These are phyloP conservation scores for Proterorhinus semilunaris DNA, from an alignment of 2,113 vertebrate genomes.

Conservation along the genomic window DNA sequence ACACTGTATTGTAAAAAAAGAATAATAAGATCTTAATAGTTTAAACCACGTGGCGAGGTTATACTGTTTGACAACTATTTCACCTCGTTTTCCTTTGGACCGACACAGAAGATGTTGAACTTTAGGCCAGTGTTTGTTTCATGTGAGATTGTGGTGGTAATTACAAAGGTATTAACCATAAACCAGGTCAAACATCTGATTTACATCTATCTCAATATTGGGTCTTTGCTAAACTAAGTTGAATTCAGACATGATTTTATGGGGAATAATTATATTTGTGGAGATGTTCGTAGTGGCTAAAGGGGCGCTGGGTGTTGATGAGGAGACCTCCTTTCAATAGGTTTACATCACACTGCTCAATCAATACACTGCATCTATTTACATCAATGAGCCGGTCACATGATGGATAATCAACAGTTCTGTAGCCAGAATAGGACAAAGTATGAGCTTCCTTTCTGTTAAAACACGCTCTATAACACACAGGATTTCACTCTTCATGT, in stretches of 20 bases:
- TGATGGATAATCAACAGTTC: slow-evolving; percentile 1
- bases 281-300: background rate
- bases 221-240: no score
- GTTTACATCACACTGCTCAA: slow-evolving; percentile 3
- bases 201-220: no score
- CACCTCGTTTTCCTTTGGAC: no score
- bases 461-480: background rate
- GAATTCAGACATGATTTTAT: no score
- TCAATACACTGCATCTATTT: slow-evolving; percentile 1
- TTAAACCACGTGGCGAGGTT: no score
- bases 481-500: background rate
- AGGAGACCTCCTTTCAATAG: background rate
- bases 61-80: no score
- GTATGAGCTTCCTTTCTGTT: background rate
- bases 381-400: slow-evolving; percentile 6
- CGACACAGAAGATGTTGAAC: no score
- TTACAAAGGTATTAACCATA: no score
- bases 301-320: background rate
- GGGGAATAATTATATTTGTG: background rate
- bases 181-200: no score
- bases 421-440: background rate
- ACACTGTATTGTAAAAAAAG: background rate
- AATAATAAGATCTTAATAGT: no score
- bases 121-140: no score
- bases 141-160: no score